Evolutionary conservation across 2,888 invertebrate genomes (phyloP), one percentile per base, ranked within the genome.

Genomic region (Platynereis dumerilii): DNA sequence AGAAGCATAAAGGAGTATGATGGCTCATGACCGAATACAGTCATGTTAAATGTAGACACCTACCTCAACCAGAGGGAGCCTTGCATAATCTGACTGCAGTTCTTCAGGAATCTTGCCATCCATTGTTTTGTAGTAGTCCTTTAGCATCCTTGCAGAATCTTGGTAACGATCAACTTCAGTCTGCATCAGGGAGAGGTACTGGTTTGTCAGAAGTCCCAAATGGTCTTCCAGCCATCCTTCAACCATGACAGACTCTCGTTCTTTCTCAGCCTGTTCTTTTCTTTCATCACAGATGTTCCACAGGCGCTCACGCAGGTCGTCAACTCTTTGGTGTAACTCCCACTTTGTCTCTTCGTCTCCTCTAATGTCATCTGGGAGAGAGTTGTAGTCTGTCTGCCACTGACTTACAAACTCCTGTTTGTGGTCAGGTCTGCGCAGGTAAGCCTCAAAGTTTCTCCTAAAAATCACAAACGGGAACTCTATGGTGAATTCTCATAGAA

Each of bases 381-480:
- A 76, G 68, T 84, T 84, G 71, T 80, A 84, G 12, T 81, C 83
- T 78, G 81, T 81, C 60, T 83, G 83, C 76, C 83, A 84, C 53
- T 80, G 78, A 2, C 75, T 69, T 5, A 84, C 74, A 72, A 80
- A 82, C 60, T 82, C 80, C 65, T 84, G 82, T 67, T 84, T 83
- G 61, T 78, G 76, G 68, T 84, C 84, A 20, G 83, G 83, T 64
- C 83, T 68, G 39, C 76, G 63, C 26, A 84, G 71, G 68, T 80
- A 84, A 2, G 73, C 71, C 59, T 78, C 57, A 69, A 75, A 84
- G 67, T 81, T 80, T 64, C 77, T 78, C 65, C 81, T 80, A 70
- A 3, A 68, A 75, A 53, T 45, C 12, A n/a, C n/a, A n/a, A n/a
- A n/a, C 20, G 27, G 22, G 20, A 48, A n/a, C n/a, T n/a, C n/a